Conservation (phyloP, 92 coral and sea anemone genomes). For the Porites lobata region DNA sequence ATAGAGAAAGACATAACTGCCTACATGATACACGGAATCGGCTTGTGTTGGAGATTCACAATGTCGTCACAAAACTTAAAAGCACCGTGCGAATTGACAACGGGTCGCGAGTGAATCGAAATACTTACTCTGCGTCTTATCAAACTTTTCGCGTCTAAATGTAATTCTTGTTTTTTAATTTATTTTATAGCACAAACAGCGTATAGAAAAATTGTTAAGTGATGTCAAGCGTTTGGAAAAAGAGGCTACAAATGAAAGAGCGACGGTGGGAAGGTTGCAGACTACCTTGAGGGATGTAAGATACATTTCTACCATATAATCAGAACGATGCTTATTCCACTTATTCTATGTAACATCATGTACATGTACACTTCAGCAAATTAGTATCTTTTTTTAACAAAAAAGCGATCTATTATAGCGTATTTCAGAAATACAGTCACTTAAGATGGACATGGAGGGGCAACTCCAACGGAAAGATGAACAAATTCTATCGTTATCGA, state of each 20-base stretch:
- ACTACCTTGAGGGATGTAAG: neutral
- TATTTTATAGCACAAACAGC: conserved; percentile 7
- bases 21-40: too few species aligned
- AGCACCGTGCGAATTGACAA: too few species aligned
- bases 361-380: too few species aligned
- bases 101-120: too few species aligned
- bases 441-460: conserved; percentile 16
- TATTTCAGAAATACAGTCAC: conserved; percentile 1
- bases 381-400: neutral
- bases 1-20: neutral
- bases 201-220: neutral
- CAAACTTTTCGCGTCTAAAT: too few species aligned
- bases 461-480: conserved; percentile 15
- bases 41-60: too few species aligned
- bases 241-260: neutral
- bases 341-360: too few species aligned
- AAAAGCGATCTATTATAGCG: neutral
- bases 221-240: conserved; percentile 3
- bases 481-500: conserved; percentile 11
- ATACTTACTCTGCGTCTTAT: too few species aligned
- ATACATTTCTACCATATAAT: too few species aligned
- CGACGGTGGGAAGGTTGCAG: neutral
- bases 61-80: too few species aligned
- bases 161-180: too few species aligned
- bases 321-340: too few species aligned